Base-by-base conservation (phyloP, 2,888 invertebrate genomes). In the Leptura quadrifasciata region DNA sequence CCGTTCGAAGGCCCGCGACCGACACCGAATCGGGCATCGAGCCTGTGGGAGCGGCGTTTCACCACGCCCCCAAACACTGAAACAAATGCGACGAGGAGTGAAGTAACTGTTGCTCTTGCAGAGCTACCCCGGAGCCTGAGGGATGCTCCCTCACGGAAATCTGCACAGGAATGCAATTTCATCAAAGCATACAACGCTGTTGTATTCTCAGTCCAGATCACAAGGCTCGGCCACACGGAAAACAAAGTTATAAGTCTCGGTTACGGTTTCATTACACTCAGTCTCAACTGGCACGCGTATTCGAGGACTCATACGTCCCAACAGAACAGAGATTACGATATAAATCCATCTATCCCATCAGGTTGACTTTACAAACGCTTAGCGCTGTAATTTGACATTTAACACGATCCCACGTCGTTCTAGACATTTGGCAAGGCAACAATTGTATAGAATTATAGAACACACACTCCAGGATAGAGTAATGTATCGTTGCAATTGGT, bases 91-190 rank as follows among this genome's bases (percentile, higher is more conserved):
- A 86, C 85, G 86, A 85, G 84, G 85, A 86, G 85, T 84, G 86
- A 86, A 87, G 88, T 88, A 89, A 88, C 89, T 89, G 89, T 89
- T 89, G 88, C 88, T 88, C 86, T 88, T 86, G 85, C 85, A 87
- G 85, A 87, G 84, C 84, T 80, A 80, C 82, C 82, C 83, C 76
- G 81, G 82, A 78, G 80, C 81, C 79, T 77, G 79, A 84, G 84
- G 83, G 85, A 85, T 83, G 86, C 85, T 86, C 87, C 86, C 88
- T 89, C 85, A 89, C 89, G 89, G 89, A 89, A 89, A 88, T 89
- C 88, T 89, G 89, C 89, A 89, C 89, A 89, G 88, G 89, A 89
- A 89, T 89, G 89, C 89, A 89, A 89, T 89, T 89, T 89, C 89
- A 89, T 89, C 89, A 89, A 88, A 88, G 88, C 87, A 86, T 84